phyloP scores from a whole-genome alignment of 2,113 vertebrate genomes.

The Uria lomvia region DNA sequence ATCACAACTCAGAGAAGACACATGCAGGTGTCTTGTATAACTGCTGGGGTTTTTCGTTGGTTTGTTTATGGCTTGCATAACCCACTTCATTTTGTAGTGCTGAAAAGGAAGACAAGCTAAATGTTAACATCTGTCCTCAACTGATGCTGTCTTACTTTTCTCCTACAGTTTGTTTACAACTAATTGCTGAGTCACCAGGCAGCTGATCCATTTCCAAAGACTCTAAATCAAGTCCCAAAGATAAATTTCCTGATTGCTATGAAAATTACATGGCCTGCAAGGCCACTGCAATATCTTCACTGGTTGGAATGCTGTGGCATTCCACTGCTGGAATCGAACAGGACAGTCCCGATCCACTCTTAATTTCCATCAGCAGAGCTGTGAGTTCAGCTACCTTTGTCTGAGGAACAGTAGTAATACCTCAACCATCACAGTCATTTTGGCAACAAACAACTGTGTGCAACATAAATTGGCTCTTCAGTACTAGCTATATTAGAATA shows the following conservation, averaged over 20 bases:
- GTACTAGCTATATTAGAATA: not conserved
- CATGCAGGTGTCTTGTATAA: not conserved
- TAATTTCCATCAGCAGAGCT: not conserved
- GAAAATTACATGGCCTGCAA: not conserved
- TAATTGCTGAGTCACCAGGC: slow-evolving; percentile 60
- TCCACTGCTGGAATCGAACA: not conserved
- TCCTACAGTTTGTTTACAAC: slow-evolving; percentile 53
- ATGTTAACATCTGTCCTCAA: slow-evolving; percentile 4
- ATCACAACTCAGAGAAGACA: not conserved
- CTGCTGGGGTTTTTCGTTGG: not conserved
- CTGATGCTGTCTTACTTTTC: not conserved
- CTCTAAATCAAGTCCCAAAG: not conserved
- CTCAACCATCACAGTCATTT: not conserved
- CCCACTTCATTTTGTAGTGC: not conserved
- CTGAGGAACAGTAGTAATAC: not conserved
- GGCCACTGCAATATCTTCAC: not conserved
- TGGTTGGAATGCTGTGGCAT: not conserved
- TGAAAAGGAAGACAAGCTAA: not conserved
- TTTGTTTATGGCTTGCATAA: not conserved
- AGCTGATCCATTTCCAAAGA: slow-evolving; percentile 24
- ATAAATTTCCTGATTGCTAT: not conserved
- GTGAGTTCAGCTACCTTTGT: not conserved
- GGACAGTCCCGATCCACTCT: not conserved
- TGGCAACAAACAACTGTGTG: not conserved
- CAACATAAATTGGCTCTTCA: not conserved